These are phyloP conservation scores for Gallinago undulata DNA, from an alignment of 2,113 vertebrate species.

Conservation along the genomic window DNA sequence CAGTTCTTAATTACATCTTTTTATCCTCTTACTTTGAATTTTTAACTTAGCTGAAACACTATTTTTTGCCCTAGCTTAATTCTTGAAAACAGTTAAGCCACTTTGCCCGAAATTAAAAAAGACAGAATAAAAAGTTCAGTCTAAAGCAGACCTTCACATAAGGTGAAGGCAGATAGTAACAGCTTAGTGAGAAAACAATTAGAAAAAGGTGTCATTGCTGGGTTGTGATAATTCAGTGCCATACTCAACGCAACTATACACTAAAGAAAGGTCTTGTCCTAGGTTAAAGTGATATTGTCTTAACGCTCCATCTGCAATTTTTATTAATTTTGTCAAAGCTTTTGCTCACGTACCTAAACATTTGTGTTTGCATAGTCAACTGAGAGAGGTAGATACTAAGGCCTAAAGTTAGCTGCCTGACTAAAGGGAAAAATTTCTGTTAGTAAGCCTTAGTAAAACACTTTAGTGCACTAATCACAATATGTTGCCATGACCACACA, in stretches of 20 bases:
- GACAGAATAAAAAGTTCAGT: neutral
- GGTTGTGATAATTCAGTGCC: neutral
- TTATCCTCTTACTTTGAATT: neutral
- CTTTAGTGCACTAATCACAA: neutral
- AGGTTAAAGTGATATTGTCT: neutral
- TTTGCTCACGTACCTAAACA: neutral
- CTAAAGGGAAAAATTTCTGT: neutral
- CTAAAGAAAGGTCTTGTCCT: neutral
- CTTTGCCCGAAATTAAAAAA: neutral
- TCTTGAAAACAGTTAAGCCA: neutral
- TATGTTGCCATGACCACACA: neutral
- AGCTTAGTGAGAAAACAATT: neutral
- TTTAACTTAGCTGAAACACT: neutral
- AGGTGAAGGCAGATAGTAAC: neutral
- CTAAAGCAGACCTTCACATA: neutral
- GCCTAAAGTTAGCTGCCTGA: neutral
- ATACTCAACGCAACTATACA: neutral
- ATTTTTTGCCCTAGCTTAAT: neutral
- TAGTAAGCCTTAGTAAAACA: neutral
- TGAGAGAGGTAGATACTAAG: neutral
- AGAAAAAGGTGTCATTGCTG: neutral
- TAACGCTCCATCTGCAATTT: neutral
- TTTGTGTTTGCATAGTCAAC: neutral
- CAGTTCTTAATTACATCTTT: slow-evolving; percentile 2
- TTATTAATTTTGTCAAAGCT: neutral